Percentiles rank a stretch among this genome's conserved stretches.
phyloP scores from a whole-genome alignment of 2,113 vertebrate species.

The Rhynchopsitta pachyrhyncha region DNA sequence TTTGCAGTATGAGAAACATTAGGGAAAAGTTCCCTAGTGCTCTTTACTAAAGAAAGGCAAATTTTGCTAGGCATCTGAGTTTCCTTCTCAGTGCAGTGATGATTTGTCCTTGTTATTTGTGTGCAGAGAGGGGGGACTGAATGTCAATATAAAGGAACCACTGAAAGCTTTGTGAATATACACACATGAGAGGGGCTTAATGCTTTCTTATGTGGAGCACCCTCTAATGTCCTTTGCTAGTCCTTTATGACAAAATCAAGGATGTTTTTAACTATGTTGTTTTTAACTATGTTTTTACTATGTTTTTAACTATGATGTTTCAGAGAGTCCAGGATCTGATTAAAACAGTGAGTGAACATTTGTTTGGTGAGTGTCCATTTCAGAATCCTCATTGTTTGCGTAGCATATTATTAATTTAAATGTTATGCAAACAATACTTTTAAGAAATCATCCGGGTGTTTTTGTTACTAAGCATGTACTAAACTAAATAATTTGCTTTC shows the following conservation, averaged over 20 bases:
- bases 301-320: constrained; percentile 16
- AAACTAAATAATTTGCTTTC: neutral
- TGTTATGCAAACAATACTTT: neutral
- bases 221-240: constrained; percentile 65
- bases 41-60: neutral
- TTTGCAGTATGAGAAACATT: neutral
- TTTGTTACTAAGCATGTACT: neutral
- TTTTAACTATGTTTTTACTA: no score
- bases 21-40: neutral
- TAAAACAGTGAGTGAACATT: neutral
- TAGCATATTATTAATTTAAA: neutral
- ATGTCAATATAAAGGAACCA: constrained; percentile 38
- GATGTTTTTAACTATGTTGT: constrained; percentile 16
- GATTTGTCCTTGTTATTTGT: neutral
- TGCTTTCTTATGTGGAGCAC: constrained; percentile 48
- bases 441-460: neutral
- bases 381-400: neutral
- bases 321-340: neutral
- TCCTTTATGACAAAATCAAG: constrained; percentile 67
- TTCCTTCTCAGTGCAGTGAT: neutral
- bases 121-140: constrained; percentile 42
- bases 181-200: neutral
- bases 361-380: neutral
- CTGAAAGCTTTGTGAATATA: constrained; percentile 63
- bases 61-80: neutral